phyloP scores from a whole-genome alignment of 2,113 vertebrate genomes.

The Beaufortia kweichowensis region DNA sequence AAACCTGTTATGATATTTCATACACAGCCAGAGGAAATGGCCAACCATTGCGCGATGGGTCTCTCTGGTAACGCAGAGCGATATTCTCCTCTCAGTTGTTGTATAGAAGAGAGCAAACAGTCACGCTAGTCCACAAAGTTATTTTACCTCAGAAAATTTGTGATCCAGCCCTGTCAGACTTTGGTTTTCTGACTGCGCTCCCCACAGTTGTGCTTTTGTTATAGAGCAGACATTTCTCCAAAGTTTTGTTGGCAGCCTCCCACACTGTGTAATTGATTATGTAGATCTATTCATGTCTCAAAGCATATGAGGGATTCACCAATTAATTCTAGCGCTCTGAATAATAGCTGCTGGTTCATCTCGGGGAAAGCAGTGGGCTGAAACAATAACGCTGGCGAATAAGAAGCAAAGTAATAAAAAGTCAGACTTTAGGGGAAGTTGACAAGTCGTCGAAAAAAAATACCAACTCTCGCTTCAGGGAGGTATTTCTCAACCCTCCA shows the following conservation, averaged over 20 bases:
- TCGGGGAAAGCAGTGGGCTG: slow-evolving; percentile 45
- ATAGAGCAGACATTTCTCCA: slow-evolving; percentile 45
- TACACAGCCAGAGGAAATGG: slow-evolving; percentile 7
- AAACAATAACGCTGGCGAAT: slow-evolving; percentile 43
- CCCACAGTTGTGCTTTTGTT: slow-evolving; percentile 36
- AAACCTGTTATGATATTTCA: slow-evolving; percentile 20
- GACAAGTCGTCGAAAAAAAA: slow-evolving; percentile 1
- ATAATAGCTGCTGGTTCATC: slow-evolving; percentile 55
- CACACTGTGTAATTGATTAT: slow-evolving; percentile 57
- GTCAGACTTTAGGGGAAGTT: slow-evolving; percentile 12
- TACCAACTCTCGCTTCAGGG: slow-evolving; percentile 25
- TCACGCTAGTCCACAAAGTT: slow-evolving; percentile 33
- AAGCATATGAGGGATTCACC: slow-evolving; percentile 48
- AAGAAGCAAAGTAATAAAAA: slow-evolving; percentile 37
- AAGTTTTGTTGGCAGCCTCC: slow-evolving; percentile 44
- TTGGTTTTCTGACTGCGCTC: slow-evolving; percentile 33
- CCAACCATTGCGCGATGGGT: slow-evolving; percentile 3
- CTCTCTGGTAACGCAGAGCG: slow-evolving; percentile 18
- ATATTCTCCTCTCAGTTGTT: slow-evolving; percentile 10
- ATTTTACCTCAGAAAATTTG: slow-evolving; percentile 19
- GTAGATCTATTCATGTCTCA: slow-evolving; percentile 54
- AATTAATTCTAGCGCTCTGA: slow-evolving; percentile 60
- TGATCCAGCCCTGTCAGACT: slow-evolving; percentile 5
- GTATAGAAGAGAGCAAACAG: slow-evolving; percentile 29
- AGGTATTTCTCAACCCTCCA: not conserved